Conservation (phyloP, 2,113 vertebrate genomes). For the Anguilla rostrata region DNA sequence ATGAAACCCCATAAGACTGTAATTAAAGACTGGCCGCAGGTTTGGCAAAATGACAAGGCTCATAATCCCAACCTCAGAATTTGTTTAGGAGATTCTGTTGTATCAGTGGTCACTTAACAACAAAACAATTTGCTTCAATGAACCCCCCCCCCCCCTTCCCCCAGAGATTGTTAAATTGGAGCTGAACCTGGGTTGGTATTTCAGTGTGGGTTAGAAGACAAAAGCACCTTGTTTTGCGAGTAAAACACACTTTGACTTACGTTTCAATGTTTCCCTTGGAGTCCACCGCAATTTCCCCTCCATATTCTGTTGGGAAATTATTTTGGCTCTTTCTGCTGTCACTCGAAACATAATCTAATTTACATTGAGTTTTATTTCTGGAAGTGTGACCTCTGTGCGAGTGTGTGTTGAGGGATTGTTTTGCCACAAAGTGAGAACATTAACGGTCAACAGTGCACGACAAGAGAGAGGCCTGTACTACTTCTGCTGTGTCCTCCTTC, state of each 20-base stretch:
- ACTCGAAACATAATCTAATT: neutral
- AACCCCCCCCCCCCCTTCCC: neutral
- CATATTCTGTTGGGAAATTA: neutral
- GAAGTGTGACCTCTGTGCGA: neutral
- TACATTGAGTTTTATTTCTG: neutral
- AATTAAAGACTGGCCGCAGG: constrained; percentile 11
- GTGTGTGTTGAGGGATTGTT: neutral
- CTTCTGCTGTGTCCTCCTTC: neutral
- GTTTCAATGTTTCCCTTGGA: neutral
- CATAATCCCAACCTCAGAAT: constrained; percentile 1
- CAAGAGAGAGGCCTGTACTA: neutral
- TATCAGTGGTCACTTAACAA: neutral
- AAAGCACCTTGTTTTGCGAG: neutral
- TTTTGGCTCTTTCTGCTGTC: neutral
- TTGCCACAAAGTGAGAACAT: neutral
- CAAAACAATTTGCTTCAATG: neutral
- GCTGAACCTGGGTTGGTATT: neutral
- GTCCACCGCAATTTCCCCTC: neutral
- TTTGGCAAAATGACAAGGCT: neutral
- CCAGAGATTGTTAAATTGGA: neutral
- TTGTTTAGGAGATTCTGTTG: neutral
- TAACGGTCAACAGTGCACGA: neutral
- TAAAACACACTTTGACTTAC: neutral
- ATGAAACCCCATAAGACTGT: neutral
- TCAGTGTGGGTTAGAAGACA: neutral